These are phyloP conservation scores for Notarius quadriscutis DNA, from an alignment of 2,113 vertebrate species.

Conservation along the genomic window DNA sequence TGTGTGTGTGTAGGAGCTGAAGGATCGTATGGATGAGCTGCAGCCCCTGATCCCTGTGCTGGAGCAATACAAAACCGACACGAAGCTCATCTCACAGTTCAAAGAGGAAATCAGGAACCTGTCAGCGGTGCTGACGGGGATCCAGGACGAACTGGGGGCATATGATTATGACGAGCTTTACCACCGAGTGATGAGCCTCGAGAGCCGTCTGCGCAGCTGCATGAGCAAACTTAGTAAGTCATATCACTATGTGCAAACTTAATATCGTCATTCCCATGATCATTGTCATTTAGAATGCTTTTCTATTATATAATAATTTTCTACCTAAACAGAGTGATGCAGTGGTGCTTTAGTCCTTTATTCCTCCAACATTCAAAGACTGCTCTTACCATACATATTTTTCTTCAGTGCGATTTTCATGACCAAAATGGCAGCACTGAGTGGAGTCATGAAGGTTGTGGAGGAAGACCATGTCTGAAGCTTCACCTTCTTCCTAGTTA, in stretches of 20 bases:
- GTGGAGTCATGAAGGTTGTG: not conserved
- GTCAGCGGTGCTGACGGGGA: constrained; percentile 85
- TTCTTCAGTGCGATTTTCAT: not conserved
- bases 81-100: constrained; percentile 91
- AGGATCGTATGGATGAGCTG: constrained; percentile 96
- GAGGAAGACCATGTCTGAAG: not conserved
- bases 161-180: constrained; percentile 97
- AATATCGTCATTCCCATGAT: not conserved
- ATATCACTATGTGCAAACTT: not conserved
- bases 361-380: not conserved
- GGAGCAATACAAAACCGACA: constrained; percentile 98
- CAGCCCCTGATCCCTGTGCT: constrained; percentile 95
- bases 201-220: constrained; percentile 90
- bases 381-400: not conserved
- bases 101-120: constrained; percentile 97
- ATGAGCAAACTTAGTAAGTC: constrained; percentile 99
- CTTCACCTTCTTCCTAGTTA: not conserved
- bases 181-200: constrained; percentile 87
- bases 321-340: not conserved
- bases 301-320: not conserved
- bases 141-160: constrained; percentile 95
- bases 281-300: not conserved
- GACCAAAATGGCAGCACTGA: not conserved
- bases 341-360: not conserved
- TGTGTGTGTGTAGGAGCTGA: constrained; percentile 80